Evolutionary conservation across 64 coral and sea anemone genomes (phyloP), one percentile per base, ranked within the genome.

Genomic region (Stylophora pistillata): DNA sequence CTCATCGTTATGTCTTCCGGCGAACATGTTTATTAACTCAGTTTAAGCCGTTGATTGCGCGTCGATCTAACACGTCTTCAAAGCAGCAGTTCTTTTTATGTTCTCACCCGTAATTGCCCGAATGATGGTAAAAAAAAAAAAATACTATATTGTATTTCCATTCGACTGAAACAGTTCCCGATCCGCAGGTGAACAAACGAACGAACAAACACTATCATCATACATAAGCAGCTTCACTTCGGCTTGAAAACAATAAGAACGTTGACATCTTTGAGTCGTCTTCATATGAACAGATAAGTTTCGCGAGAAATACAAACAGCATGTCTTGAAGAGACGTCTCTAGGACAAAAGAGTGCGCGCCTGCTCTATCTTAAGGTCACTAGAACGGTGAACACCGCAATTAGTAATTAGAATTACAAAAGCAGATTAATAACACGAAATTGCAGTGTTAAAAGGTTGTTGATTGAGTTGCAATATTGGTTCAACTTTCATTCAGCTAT

Each of bases 371-470:
- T 25, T 26, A n/a, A 60, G 23, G 34, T 31, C 60, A 70, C 47
- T 69, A 84, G 14, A 69, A 26, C 1, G 27, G 4, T 52, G 52
- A 13, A 69, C 78, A 69, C 25, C 53, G 32, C n/a, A 68, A 23
- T 84, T 84, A 18, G 26, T 68, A 68, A 68, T 84, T 84, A 69
- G 37, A 69, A 84, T 84, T 53, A 84, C 80, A 84, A 84, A 64
- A 21, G 11, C 62, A 0, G 6, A 53, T 63, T 52, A 47, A 70
- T 33, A 69, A 84, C 66, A 70, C 33, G 12, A 41, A 69, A 84
- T 53, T 68, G 16, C 21, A 32, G 30, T 25, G 55, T 79, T 79
- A 30, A 60, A 32, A 60, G 18, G 53, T 12, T 55, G 15, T 26
- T 59, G 59, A 58, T 32, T 63, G 23, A 82, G 57, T 65, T 58